phyloP scores from a whole-genome alignment of 1,140 invertebrate genomes.

The Drosophila nigrodunni region DNA sequence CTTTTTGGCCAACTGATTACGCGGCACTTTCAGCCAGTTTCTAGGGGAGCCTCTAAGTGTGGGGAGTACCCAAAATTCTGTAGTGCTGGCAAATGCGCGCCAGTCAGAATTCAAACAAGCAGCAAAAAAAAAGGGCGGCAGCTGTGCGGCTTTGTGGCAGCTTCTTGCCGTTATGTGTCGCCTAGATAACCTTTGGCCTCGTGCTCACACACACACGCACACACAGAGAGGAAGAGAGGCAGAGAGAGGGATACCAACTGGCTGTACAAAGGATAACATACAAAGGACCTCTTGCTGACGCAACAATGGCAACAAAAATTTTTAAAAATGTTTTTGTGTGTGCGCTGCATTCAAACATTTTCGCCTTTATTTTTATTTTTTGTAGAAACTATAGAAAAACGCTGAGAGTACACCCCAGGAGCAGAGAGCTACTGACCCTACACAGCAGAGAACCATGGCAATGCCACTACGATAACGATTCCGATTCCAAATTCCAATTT shows the following conservation, averaged over 20 bases:
- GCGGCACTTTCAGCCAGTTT: conserved; percentile 19
- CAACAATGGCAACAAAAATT: conserved; percentile 75
- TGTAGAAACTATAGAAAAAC: conserved; percentile 74
- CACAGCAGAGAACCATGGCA: conserved; percentile 39
- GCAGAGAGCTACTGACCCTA: conserved; percentile 24
- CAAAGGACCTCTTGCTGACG: conserved; percentile 74
- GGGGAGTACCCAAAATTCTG: neutral
- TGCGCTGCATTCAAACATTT: conserved; percentile 17
- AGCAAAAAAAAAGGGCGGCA: conserved; percentile 44
- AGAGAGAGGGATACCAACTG: conserved; percentile 42
- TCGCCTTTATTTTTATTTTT: conserved; percentile 50
- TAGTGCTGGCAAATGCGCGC: conserved; percentile 35
- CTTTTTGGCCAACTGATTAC: conserved; percentile 19
- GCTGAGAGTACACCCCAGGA: conserved; percentile 42
- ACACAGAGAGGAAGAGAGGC: neutral
- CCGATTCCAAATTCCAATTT: conserved; percentile 9
- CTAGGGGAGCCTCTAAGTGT: neutral
- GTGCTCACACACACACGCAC: conserved; percentile 46
- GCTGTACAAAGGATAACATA: conserved; percentile 41
- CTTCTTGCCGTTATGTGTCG: conserved; percentile 54
- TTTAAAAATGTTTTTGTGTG: conserved; percentile 68
- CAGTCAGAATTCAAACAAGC: conserved; percentile 17
- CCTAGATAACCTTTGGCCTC: conserved; percentile 79
- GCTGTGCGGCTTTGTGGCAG: conserved; percentile 60
- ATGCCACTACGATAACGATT: conserved; percentile 24